Evolutionary conservation across 2,888 invertebrate species (phyloP), one percentile per base, ranked within the genome.

Genomic region (Megaustenia siamemsis): DNA sequence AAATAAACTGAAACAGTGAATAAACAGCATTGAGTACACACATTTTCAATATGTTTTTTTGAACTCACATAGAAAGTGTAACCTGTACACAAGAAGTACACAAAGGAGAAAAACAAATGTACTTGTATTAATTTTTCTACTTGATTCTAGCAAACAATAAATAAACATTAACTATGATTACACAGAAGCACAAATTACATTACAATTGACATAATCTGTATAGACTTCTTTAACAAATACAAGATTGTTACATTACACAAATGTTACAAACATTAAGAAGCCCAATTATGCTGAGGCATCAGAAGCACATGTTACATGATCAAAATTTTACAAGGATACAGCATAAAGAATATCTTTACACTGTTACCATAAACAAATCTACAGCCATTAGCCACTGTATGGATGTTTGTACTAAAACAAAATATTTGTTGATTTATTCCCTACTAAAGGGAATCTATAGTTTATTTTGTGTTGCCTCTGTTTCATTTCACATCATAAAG

Each of bases 241-340:
- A 40, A 38, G 21, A 21, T 6, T 68, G 15, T 38, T 6, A 69
- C 24, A 6, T 10, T 69, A 40, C 69, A 69, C 69, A 69, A n/a
- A 69, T 69, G 38, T 69, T 40, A 69, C 24, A 40, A 38, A 40
- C 21, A 68, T 40, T 69, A 40, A 69, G 24, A 69, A 24, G 69
- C 24, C 24, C 69, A 69, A 1, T 2, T 8, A 24, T n/a, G 32
- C 1, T 66, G 28, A 66, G 35, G 35, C 21, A 35, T 35, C 2
- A 35, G 35, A 35, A 4, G 35, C 32, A 66, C 32, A 35, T 66
- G 35, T n/a, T n/a, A 66, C 32, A 66, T 32, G 60, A 3, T 60
- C n/a, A 66, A 21, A 66, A 35, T 35, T 15, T 18, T 35, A n/a
- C 2, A 66, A 15, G 35, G 10, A 32, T 15, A 35, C 35, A 35